A percentile compares a stretch with the other conserved stretches of the same genome.
These are phyloP conservation scores for cattle (Bos taurus) DNA, from an alignment of 2,113 vertebrate species.

Conservation along the genomic window ARS-UCD2.0 NC_037332.1:94098001-94098500, in stretches of 20 bases:
- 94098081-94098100: background rate
- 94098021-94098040: background rate
- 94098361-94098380: background rate
- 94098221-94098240: background rate
- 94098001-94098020: background rate
- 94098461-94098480: background rate
- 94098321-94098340: background rate
- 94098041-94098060: slow-evolving; percentile 1
- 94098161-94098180: background rate
- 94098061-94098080: background rate
- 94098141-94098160: background rate
- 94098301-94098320: background rate
- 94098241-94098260: background rate
- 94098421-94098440: background rate
- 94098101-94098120: background rate
- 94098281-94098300: background rate
- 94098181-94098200: background rate
- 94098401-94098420: background rate
- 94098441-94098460: background rate
- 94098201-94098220: background rate
- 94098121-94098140: background rate
- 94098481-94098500: background rate
- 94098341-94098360: background rate
- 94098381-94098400: background rate
- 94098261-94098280: background rate